Base-by-base conservation (phyloP, 2,113 vertebrate species). In the Progne subis region DNA sequence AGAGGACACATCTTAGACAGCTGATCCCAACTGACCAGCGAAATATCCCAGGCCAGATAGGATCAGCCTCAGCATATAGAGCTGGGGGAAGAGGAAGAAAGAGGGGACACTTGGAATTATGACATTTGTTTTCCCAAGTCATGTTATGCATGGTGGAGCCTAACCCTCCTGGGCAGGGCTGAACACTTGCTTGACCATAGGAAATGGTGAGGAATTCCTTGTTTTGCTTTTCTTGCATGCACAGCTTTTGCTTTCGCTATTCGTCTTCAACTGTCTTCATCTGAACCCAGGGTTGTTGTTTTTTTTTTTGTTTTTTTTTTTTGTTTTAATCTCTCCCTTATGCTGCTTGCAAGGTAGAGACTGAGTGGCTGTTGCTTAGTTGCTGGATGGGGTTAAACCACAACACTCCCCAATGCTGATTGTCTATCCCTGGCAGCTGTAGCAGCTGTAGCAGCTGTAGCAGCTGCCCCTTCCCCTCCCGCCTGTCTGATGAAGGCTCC, bases 1-100 rank as follows among this genome's bases (percentile, higher is more conserved):
- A 76, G 20, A 31, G 34, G 34, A 69, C 41, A 9, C 25, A 37
- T 8, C 9, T 0, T 0, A 67, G 29, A 11, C 20, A 76, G 41
- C 34, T 63, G 20, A 69, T 28, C 20, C 5, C 31, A 47, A 7
- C 3, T 55, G 47, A 55, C 8, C 41, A 32, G 49, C 69, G 24
- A 50, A 76, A 41, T 47, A 47, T 15, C 34, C n/a, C 63, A 31
- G 41, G 67, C 1, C 4, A 4, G 15, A 31, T 23, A 12, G 70
- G 23, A 25, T 63, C 31, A 49, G 21, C 29, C 41, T 26, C 20
- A 69, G 11, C 47, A 28, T 31, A 32, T 6, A 61, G 47, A 61
- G 20, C 25, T 76, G n/a, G 12, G 8, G n/a, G 11, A 89, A 69
- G n/a, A 61, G 14, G 41, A 76, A 47, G 29, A 47, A 75, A 41